Evolutionary conservation across 2,113 vertebrate species (phyloP).

Genomic region (Capreolus pygargus): DNA sequence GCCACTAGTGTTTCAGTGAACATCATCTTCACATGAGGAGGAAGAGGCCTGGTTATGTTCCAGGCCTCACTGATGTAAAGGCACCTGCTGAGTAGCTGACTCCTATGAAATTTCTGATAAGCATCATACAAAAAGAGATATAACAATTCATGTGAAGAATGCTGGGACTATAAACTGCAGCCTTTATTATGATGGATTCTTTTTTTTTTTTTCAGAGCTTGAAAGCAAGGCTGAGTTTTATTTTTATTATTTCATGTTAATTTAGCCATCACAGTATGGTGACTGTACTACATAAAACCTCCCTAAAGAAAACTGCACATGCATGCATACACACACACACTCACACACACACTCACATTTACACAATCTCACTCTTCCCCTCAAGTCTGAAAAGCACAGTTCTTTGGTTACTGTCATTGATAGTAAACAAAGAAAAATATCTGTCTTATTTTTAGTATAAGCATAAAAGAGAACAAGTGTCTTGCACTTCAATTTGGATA

Average conservation of each 20-base stretch:
- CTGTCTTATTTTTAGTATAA: not conserved
- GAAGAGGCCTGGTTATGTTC: not conserved
- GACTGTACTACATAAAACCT: not conserved
- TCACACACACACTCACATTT: not conserved
- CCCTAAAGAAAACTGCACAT: not conserved
- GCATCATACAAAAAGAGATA: not conserved
- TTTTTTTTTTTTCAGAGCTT: not conserved
- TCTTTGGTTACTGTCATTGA: not conserved
- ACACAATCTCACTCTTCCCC: not conserved
- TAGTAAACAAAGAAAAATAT: not conserved
- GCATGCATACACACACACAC: not conserved
- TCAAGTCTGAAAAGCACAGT: slow-evolving; percentile 14
- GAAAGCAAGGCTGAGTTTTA: not conserved
- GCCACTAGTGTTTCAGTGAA: not conserved
- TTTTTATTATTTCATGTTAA: not conserved
- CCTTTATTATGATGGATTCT: not conserved
- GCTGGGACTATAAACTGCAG: not conserved
- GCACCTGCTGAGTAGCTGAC: not conserved
- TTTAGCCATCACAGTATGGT: not conserved
- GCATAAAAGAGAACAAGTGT: not conserved
- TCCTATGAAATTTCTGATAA: not conserved
- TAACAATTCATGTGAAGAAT: not conserved
- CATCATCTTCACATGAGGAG: not conserved
- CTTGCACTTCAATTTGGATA: not conserved
- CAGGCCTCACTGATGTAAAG: not conserved